Percentiles rank a stretch among this genome's conserved stretches.
Conservation (phyloP, 2,888 invertebrate genomes). For the Cancer borealis region DNA sequence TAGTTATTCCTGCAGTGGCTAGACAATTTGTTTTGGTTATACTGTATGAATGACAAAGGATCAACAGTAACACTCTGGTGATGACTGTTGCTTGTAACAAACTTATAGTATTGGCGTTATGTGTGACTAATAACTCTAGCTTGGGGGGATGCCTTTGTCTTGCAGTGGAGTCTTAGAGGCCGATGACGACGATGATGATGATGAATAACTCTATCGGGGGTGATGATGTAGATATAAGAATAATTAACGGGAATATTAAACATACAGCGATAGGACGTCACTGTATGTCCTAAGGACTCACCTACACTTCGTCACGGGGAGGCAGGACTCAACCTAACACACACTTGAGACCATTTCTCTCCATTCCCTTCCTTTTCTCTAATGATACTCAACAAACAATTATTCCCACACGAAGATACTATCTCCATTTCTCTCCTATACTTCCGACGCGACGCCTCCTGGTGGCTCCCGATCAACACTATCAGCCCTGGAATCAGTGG, state of each 20-base stretch:
- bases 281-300: background rate
- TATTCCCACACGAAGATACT: background rate
- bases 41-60: background rate
- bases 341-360: background rate
- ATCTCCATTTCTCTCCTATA: background rate
- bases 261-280: background rate
- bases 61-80: background rate
- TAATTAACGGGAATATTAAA: background rate
- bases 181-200: background rate
- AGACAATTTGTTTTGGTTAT: background rate
- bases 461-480: background rate
- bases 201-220: background rate
- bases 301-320: background rate
- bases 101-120: background rate
- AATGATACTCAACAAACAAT: background rate
- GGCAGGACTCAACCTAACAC: background rate
- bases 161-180: too few relatives aligned
- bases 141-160: too few relatives aligned
- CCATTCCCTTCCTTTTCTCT: background rate
- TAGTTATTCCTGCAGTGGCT: background rate
- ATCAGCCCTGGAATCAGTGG: background rate
- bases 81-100: background rate
- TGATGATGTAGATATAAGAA: background rate
- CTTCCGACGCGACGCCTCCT: slow-evolving; percentile 2
- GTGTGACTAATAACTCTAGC: background rate